Base-by-base conservation (phyloP, 2,888 invertebrate genomes). In the Oscheius sp. region DNA sequence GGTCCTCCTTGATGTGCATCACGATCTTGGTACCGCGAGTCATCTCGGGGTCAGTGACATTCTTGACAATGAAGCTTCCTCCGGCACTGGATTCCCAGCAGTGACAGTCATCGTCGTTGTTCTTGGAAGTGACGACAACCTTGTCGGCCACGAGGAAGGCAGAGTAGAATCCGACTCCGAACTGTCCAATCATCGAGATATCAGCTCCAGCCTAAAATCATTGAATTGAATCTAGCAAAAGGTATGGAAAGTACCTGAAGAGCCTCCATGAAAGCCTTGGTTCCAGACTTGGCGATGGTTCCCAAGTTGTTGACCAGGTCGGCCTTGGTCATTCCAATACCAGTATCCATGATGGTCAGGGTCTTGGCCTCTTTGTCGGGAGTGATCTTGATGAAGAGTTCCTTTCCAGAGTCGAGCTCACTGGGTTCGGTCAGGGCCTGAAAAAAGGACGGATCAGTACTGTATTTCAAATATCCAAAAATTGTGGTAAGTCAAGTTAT, bases 191-290 rank as follows among this genome's bases (percentile, higher is more conserved):
- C 98, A 99, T 99, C 86, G 96, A 96, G 88, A 99, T 99, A 89
- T 99, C 99, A 75, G 98, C 98, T 82, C 98, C 98, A 80, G 98
- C 98, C 89, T 91, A 88, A 84, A 82, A 21, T 21, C 21, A 21
- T 21, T 21, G 21, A 37, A 47, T 7, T 73, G 32, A 5, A 50
- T 35, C 10, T 32, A 68, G 7, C 1, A 48, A 35, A 35, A 37
- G 32, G 33, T 37, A 58, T 47, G 9, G 53, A 21, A 66, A 29
- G 21, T 37, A 53, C 90, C 90, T 96, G 96, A 72, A 99, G 92
- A 71, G 99, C 99, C 91, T 99, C 99, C 99, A 99, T 99, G 92
- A 99, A 99, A 2, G 98, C 97, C 91, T 98, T 99, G 13, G 99
- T 99, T 84, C 99, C 99, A 71, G 99, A 99, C 90, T 97, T 97